Conservation (phyloP, 2,888 invertebrate species). For the Hydraecia micacea region DNA sequence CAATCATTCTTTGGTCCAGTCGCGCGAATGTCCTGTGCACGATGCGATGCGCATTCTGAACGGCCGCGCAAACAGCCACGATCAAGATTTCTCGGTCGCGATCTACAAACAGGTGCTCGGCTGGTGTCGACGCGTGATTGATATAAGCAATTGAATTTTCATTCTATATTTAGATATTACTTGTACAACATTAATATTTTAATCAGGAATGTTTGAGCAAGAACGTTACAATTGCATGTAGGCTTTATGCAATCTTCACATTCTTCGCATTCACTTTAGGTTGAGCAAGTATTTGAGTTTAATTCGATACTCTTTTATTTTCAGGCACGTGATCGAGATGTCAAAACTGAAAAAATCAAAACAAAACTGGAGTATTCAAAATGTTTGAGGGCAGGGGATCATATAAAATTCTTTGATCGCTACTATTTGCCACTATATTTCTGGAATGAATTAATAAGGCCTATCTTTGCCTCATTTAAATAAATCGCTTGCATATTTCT, state of each 20-base stretch:
- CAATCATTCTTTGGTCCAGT: slow-evolving; percentile 77
- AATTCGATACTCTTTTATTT: slow-evolving; percentile 24
- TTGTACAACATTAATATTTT: slow-evolving; percentile 68
- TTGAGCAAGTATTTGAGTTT: slow-evolving; percentile 14
- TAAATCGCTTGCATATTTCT: background rate
- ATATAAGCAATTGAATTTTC: slow-evolving; percentile 69
- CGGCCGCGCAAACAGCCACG: slow-evolving; percentile 72
- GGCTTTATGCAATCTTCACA: slow-evolving; percentile 52
- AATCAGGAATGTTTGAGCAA: slow-evolving; percentile 60
- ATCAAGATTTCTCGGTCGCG: slow-evolving; percentile 86
- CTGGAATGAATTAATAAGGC: background rate
- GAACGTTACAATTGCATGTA: slow-evolving; percentile 57
- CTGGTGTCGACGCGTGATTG: slow-evolving; percentile 71
- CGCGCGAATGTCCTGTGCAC: slow-evolving; percentile 80
- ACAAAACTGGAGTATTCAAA: background rate
- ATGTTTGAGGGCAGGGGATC: background rate
- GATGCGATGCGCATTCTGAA: slow-evolving; percentile 82
- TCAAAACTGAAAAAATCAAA: background rate
- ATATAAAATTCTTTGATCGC: background rate
- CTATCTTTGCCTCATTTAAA: background rate
- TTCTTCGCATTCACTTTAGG: slow-evolving; percentile 42
- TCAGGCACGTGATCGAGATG: background rate
- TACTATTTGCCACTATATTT: background rate
- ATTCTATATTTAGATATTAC: slow-evolving; percentile 69
- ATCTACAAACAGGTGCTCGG: slow-evolving; percentile 86